Evolutionary conservation across 2,888 invertebrate genomes (phyloP), one percentile per base, ranked within the genome.

Genomic region (Aphidius colemani): DNA sequence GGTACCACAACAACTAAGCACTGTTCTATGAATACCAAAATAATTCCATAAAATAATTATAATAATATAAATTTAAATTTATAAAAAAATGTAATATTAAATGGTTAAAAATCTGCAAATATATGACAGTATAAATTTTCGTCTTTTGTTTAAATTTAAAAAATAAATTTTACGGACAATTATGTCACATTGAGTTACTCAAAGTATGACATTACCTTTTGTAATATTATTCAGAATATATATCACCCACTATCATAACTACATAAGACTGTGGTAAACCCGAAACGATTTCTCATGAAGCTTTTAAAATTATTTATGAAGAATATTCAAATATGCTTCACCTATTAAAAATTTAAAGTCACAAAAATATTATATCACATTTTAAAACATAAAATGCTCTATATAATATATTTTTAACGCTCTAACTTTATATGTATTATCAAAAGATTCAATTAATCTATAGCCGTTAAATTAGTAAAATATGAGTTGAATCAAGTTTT

Each of bases 141-240:
- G 44, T 53, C 66, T 66, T 66, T 66, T 66, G 66, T 67, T 66
- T 64, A 61, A 66, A 18, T 18, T 18, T 18, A 1, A 18, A 18
- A 18, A 18, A 61, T 49, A 46, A 48, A 50, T 63, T 57, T 59
- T 58, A 65, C 61, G 53, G 58, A 67, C 66, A 70, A 68, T 70
- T 68, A 70, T 66, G 68, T 67, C 64, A 64, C 40, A 53, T 56
- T 51, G 64, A 64, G 64, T 68, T 67, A 70, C 64, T 57, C 56
- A 57, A 59, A 59, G 58, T 62, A 64, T 51, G 65, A 66, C 63
- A 66, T 68, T 68, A 70, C 66, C 63, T 49, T 41, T 11, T 7
- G 13, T 11, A 30, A 30, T 30, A 30, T 30, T 30, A 30, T 30
- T 4, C 30, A 30, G 30, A 30, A 62, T 30, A 30, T 30, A 30